Evolutionary conservation across 2,888 invertebrate species (phyloP), one percentile per base, ranked within the genome.

Genomic region (Philonicus albiceps): DNA sequence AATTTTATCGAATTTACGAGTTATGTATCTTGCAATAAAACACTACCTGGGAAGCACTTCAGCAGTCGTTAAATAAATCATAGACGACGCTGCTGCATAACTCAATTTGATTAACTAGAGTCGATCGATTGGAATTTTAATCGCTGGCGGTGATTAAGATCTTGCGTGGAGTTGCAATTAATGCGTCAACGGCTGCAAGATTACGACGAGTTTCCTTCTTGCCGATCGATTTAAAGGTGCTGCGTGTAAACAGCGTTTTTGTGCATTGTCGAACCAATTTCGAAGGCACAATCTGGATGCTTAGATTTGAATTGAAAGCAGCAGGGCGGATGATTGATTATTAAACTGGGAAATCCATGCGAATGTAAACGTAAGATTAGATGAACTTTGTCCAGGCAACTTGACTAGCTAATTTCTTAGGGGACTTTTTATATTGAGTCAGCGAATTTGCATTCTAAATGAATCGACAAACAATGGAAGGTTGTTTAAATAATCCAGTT

Each of bases 121-220:
- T 64, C 64, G 64, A 74, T 74, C 74, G 74, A 31, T 74, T 34
- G 74, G 74, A 74, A 74, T 74, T 74, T 74, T 16, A 74, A 31
- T 16, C 19, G 34, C 31, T 74, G 73, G 8, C 16, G 13, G 74
- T 37, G 31, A 74, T 74, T 74, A 37, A 19, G 34, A 34, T 74
- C 74, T 74, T 74, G 74, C 19, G 31, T 49, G 16, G 64, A 22
- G 7, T n/a, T 64, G 19, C 22, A 64, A 64, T 27, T 8, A 64
- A 64, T 64, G 64, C 64, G 64, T 64, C 64, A 64, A 0, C 55
- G 55, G 19, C 22, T 64, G 7, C 16, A 19, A 49, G 72, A 30
- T 16, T 19, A 3, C 37, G 5, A 11, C 4, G 74, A n/a, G 49
- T 16, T 74, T 74, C 37, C 74, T 34, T 31, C 74, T 31, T 64